These are phyloP conservation scores for Chrysodeixis includens DNA, from an alignment of 2,888 invertebrate species.

Conservation along the genomic window DNA sequence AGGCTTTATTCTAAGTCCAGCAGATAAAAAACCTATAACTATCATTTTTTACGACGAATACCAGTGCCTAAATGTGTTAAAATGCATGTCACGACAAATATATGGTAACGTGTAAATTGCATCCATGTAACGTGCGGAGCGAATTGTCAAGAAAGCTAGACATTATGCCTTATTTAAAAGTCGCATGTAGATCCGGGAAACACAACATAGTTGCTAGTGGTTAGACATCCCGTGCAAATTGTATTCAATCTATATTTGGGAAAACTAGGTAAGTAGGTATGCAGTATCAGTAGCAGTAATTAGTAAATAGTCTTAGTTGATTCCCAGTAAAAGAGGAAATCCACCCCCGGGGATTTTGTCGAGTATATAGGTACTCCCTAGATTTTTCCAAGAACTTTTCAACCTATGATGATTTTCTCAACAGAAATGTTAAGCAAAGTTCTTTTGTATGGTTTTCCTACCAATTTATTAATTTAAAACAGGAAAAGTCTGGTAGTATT, in stretches of 20 bases:
- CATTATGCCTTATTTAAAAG: neutral
- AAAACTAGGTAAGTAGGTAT: neutral
- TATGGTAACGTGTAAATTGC: neutral
- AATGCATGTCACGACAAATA: neutral
- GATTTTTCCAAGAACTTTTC: too few relatives aligned
- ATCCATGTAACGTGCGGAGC: neutral
- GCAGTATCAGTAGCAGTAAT: neutral
- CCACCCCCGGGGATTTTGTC: too few relatives aligned
- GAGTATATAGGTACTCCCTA: too few relatives aligned
- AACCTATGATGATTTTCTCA: too few relatives aligned
- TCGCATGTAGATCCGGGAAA: conserved; percentile 4
- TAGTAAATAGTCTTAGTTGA: neutral
- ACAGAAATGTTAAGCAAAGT: too few relatives aligned
- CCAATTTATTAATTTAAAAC: too few relatives aligned
- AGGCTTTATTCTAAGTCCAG: too few relatives aligned
- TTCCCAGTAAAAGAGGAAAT: too few relatives aligned
- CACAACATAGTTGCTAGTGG: neutral
- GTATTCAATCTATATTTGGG: neutral
- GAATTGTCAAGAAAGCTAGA: neutral
- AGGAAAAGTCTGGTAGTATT: too few relatives aligned
- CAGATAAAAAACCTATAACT: too few relatives aligned
- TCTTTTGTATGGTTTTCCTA: too few relatives aligned
- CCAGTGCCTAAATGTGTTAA: neutral
- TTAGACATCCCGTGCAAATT: neutral
- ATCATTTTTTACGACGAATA: too few relatives aligned